Evolutionary conservation across 2,797 vertebrate genomes (phyloP).

Genomic region (Lacerta agilis): DNA sequence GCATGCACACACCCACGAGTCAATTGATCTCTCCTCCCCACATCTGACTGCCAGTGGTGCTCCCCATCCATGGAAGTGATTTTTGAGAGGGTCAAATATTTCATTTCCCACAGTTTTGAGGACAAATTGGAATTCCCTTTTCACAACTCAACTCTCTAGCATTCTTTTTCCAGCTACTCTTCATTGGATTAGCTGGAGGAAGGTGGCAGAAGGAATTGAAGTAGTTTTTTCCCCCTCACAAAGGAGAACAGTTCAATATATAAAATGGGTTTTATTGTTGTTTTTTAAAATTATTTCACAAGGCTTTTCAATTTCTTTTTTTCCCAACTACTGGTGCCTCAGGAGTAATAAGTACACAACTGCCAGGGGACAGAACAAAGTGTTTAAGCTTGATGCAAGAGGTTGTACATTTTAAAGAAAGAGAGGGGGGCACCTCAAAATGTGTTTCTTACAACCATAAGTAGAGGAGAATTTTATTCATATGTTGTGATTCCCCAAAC

Average conservation of each 20-base stretch:
- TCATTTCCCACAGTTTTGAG: neutral
- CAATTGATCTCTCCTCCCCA: too few species aligned
- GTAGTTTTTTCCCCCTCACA: slow-evolving; percentile 62
- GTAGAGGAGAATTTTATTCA: slow-evolving; percentile 68
- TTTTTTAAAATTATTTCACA: slow-evolving; percentile 73
- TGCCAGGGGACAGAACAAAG: slow-evolving; percentile 74
- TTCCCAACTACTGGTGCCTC: slow-evolving; percentile 73
- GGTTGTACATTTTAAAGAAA: slow-evolving; percentile 57
- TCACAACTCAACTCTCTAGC: neutral
- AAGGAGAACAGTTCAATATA: slow-evolving; percentile 66
- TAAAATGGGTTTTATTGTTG: slow-evolving; percentile 22
- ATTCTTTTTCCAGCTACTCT: slow-evolving; percentile 39
- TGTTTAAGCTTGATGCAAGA: slow-evolving; percentile 78
- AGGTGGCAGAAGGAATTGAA: slow-evolving; percentile 35
- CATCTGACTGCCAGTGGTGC: too few species aligned
- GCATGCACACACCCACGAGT: too few species aligned
- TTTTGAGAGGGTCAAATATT: neutral
- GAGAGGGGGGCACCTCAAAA: slow-evolving; percentile 61
- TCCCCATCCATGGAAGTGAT: too few species aligned
- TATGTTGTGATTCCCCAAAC: slow-evolving; percentile 51
- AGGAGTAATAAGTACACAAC: slow-evolving; percentile 75
- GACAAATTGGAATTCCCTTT: slow-evolving; percentile 46
- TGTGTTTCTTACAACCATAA: slow-evolving; percentile 59
- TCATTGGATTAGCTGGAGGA: slow-evolving; percentile 15
- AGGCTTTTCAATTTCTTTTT: slow-evolving; percentile 74